phyloP scores from a whole-genome alignment of 2,113 vertebrate species.

The Artemisiospiza belli region DNA sequence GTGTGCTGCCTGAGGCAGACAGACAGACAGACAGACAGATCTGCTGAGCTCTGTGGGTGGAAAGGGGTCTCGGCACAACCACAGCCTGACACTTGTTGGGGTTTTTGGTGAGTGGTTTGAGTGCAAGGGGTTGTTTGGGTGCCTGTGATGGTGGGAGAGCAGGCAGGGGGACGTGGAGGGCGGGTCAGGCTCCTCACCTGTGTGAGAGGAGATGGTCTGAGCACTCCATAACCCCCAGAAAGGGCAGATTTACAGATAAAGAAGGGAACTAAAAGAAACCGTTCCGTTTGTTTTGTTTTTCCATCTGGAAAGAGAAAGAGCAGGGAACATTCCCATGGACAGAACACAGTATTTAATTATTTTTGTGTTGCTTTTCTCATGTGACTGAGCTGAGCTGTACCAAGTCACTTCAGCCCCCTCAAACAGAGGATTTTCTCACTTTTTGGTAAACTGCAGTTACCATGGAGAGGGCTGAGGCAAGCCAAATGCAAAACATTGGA shows the following conservation, averaged over 20 bases:
- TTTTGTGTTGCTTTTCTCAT: background rate
- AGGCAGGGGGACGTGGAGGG: background rate
- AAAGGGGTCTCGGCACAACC: rapidly evolving
- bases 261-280: background rate
- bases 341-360: background rate
- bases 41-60: rapidly evolving
- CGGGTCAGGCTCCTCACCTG: background rate
- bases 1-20: too few relatives aligned
- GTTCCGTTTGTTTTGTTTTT: background rate
- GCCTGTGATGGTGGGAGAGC: background rate
- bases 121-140: background rate
- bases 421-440: constrained; percentile 53
- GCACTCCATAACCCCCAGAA: background rate
- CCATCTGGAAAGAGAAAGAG: constrained; percentile 27
- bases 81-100: rapidly evolving
- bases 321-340: background rate
- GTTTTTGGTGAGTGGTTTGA: background rate
- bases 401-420: constrained; percentile 22
- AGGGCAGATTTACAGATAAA: background rate
- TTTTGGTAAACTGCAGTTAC: constrained; percentile 73
- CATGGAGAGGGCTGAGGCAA: constrained; percentile 72
- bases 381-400: constrained; percentile 25
- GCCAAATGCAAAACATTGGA: constrained; percentile 67
- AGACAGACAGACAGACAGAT: background rate
- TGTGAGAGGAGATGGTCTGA: background rate